These are phyloP conservation scores for Candoia aspera DNA, from an alignment of 2,113 vertebrate genomes.

Conservation along the genomic window DNA sequence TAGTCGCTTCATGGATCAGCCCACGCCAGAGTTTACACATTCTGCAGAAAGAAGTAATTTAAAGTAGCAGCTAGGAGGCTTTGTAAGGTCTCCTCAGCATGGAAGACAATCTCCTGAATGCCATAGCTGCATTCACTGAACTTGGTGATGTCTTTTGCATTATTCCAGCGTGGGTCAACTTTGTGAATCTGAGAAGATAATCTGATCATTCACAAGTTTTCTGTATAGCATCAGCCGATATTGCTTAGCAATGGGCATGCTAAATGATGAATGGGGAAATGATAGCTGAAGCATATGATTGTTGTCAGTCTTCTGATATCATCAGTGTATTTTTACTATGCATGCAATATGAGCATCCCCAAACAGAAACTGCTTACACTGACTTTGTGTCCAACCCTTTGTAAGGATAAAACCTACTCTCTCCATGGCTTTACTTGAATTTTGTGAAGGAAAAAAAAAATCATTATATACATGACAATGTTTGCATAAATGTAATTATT, in stretches of 20 bases:
- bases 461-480: constrained; percentile 18
- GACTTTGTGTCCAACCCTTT: constrained; percentile 64
- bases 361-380: constrained; percentile 60
- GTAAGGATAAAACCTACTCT: constrained; percentile 55
- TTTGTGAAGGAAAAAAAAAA: constrained; percentile 14
- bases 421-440: constrained; percentile 58
- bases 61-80: not conserved
- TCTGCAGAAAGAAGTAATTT: not conserved
- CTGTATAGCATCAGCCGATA: constrained; percentile 62
- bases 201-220: constrained; percentile 62
- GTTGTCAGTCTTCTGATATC: constrained; percentile 56
- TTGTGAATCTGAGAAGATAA: not conserved
- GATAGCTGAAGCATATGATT: constrained; percentile 64
- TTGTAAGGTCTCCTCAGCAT: not conserved
- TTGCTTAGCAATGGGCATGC: constrained; percentile 60
- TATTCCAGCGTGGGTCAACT: not conserved
- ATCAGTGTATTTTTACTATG: constrained; percentile 64
- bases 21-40: no score
- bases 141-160: not conserved
- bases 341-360: constrained; percentile 52
- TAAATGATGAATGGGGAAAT: constrained; percentile 67
- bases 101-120: not conserved
- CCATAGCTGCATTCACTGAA: not conserved
- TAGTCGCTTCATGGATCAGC: no score
- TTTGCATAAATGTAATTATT: constrained; percentile 39